These are phyloP conservation scores for Anisognathus igniventris DNA, from an alignment of 2,797 vertebrate genomes.

Conservation along the genomic window DNA sequence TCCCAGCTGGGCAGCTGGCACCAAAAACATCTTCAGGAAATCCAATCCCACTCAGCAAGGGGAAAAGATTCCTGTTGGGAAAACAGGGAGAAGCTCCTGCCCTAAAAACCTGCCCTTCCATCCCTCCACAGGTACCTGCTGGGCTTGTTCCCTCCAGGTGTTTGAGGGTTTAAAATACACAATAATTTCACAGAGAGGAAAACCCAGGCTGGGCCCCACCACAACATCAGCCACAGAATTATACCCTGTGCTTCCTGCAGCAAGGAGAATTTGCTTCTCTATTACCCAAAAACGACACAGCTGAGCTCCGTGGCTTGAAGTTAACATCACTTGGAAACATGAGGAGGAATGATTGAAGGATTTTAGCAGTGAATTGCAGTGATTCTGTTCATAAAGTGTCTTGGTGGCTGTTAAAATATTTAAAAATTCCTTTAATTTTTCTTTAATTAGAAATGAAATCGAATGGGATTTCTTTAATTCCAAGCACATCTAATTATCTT, in stretches of 20 bases:
- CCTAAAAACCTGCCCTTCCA: background rate
- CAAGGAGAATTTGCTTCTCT: conserved; percentile 34
- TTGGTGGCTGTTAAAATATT: background rate
- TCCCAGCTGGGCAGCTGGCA: background rate
- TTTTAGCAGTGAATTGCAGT: background rate
- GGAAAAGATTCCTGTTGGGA: background rate
- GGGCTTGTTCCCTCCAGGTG: background rate
- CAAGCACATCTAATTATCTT: background rate
- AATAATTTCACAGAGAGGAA: background rate
- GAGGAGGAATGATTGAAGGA: background rate
- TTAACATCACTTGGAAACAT: background rate
- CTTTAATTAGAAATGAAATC: background rate
- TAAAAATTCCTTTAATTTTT: background rate
- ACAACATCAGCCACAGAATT: conserved; percentile 44
- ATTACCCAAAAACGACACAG: background rate
- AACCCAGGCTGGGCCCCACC: background rate
- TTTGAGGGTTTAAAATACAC: background rate
- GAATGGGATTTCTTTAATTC: background rate
- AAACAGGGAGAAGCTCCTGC: background rate
- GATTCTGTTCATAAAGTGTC: background rate
- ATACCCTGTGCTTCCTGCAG: conserved; percentile 38
- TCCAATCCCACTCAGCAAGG: background rate
- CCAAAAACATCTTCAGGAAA: background rate
- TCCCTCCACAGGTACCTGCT: background rate
- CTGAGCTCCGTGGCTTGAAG: conserved; percentile 3